A percentile compares a stretch with the other conserved stretches of the same genome.
These are phyloP conservation scores for Paracyclopina nana DNA, from an alignment of 1,140 invertebrate species.

Conservation along the genomic window DNA sequence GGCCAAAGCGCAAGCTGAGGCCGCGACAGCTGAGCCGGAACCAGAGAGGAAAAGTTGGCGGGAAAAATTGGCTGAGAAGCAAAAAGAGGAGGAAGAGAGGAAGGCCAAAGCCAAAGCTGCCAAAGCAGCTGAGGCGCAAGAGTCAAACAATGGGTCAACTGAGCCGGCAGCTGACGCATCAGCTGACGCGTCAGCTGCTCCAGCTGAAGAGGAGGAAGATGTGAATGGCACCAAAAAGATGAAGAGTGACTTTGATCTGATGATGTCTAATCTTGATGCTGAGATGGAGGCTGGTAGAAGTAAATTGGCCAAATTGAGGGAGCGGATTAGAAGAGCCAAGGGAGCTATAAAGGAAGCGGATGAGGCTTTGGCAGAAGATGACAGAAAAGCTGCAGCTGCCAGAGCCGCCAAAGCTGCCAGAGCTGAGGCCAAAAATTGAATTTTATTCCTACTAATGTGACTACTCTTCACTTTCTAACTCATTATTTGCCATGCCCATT, in stretches of 20 bases:
- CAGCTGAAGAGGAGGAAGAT: not conserved
- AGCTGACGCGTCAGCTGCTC: not conserved
- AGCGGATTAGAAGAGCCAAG: constrained; percentile 7
- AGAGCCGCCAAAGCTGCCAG: too few relatives aligned
- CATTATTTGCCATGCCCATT: too few relatives aligned
- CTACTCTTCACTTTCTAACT: too few relatives aligned
- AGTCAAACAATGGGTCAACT: not conserved
- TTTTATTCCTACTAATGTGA: too few relatives aligned
- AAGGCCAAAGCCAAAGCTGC: not conserved
- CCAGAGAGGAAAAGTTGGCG: not conserved
- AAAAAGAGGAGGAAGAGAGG: not conserved
- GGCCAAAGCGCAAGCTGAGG: too few relatives aligned
- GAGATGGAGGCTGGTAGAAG: constrained; percentile 10
- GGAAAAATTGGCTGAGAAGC: not conserved
- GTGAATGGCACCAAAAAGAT: constrained; percentile 12
- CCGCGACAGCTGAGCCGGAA: too few relatives aligned
- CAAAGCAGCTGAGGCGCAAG: not conserved
- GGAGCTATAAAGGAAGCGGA: constrained; percentile 4
- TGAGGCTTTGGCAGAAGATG: not conserved
- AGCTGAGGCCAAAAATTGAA: too few relatives aligned
- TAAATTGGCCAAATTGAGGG: constrained; percentile 4
- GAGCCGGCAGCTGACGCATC: not conserved
- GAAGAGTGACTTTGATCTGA: not conserved
- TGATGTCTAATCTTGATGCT: constrained; percentile 1
- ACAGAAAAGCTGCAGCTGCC: too few relatives aligned